Evolutionary conservation across 2,113 vertebrate genomes (phyloP).

Genomic region (Psammodynastes pulverulentus): DNA sequence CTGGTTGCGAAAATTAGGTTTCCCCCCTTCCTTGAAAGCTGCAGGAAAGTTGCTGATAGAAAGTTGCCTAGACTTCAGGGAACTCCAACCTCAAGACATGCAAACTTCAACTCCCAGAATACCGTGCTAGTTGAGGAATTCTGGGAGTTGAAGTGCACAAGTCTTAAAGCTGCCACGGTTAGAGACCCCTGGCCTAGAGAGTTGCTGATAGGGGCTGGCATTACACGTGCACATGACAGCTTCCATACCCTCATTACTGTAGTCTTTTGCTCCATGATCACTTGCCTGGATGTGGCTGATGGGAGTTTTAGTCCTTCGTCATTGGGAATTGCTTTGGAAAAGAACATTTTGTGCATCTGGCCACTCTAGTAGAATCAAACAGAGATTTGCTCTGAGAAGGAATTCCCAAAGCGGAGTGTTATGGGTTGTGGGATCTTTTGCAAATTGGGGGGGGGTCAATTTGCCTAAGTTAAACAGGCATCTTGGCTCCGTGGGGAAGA

Average conservation of each 20-base stretch:
- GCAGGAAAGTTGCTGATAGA: constrained; percentile 1
- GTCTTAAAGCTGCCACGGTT: background rate
- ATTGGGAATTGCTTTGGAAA: background rate
- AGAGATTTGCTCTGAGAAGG: background rate
- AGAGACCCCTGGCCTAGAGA: background rate
- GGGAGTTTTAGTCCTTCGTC: background rate
- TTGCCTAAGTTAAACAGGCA: background rate
- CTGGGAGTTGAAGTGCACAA: background rate
- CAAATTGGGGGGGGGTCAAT: background rate
- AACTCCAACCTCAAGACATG: background rate
- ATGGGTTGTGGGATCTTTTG: background rate
- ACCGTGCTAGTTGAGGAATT: background rate
- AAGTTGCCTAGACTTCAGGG: background rate
- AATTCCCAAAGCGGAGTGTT: background rate
- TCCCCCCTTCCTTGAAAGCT: constrained; percentile 22
- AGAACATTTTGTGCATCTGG: background rate
- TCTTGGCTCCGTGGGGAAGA: background rate
- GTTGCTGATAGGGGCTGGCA: background rate
- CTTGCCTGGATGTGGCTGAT: background rate
- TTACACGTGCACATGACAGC: background rate
- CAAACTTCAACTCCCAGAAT: background rate
- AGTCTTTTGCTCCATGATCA: background rate
- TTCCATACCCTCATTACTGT: background rate
- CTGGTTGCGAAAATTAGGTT: constrained; percentile 24
- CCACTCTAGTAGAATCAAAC: background rate